Evolutionary conservation across 2,888 invertebrate genomes (phyloP).

Genomic region (Brachylomia viminalis): DNA sequence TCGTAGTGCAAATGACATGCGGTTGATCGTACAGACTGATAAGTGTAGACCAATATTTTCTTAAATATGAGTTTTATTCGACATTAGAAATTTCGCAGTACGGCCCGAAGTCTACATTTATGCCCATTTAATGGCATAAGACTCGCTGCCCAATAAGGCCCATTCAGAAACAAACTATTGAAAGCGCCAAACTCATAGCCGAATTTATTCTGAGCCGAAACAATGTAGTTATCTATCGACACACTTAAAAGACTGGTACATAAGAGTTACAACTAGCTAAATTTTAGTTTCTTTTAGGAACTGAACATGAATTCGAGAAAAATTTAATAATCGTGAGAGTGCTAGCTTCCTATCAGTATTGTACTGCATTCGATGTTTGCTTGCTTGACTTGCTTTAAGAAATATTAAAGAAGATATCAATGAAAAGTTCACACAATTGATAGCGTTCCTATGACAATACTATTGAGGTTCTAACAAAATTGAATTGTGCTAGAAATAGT

Average conservation of each 20-base stretch:
- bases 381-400: slow-evolving; percentile 33
- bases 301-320: background rate
- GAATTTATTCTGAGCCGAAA: background rate
- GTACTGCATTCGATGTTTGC: slow-evolving; percentile 16
- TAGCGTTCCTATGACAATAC: slow-evolving; percentile 4
- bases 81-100: background rate
- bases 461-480: slow-evolving; percentile 18
- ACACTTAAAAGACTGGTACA: too few species aligned
- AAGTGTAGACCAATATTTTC: background rate
- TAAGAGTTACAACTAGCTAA: background rate
- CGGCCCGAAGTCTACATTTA: too few species aligned
- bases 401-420: slow-evolving; percentile 16
- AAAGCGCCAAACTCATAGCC: background rate
- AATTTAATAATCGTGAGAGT: background rate
- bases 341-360: slow-evolving; percentile 5
- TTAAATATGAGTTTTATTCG: background rate
- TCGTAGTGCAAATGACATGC: too few species aligned
- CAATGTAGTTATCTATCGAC: background rate
- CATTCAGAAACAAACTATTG: background rate
- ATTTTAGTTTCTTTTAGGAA: background rate
- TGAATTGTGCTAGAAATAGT: slow-evolving; percentile 20
- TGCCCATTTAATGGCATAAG: too few species aligned
- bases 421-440: slow-evolving; percentile 29
- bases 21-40: background rate
- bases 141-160: background rate